Evolutionary conservation across 2,888 invertebrate genomes (phyloP), one percentile per base, ranked within the genome.

Genomic region (Rambutsinella grinnellia): DNA sequence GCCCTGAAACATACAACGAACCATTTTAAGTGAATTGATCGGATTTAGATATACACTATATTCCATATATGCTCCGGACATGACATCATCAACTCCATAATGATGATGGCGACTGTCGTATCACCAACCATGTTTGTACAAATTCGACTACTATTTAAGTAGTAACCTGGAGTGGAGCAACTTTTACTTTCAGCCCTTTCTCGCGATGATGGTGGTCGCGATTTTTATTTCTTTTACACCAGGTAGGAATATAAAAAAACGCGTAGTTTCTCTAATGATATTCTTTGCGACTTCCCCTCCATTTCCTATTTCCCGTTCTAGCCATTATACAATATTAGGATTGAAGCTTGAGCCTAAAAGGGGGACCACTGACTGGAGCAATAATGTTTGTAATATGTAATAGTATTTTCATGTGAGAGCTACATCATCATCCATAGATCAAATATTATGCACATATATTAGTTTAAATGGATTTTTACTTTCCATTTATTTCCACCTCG

Each of bases 251-350:
- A n/a, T n/a, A n/a, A n/a, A n/a, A 36, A 36, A 36, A 36, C 6
- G 8, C 54, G 24, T 67, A 67, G 27, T 19, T 62, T 75, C 60
- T 75, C 62, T 62, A 75, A 62, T 61, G 62, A 47, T 56, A 60
- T 75, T 68, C 58, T 75, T 68, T 75, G 47, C 27, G 68, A 75
- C 75, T 75, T 75, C 75, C 67, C 68, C 75, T 75, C 75, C 75
- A 75, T 75, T 75, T 75, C 75, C 75, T 67, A 67, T 47, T 60
- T 66, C 68, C 61, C 46, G 13, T n/a, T n/a, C n/a, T 5, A 36
- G 36, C 5, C 5, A 36, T 8, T 5, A n/a, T 26, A 49, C 62
- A 17, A 8, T 21, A 21, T 62, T 49, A 24, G 17, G 15, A 57
- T 28, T 63, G 24, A 49, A 23, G 24, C 24, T 54, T 13, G 53